A percentile compares a stretch with the other conserved stretches of the same genome.
Evolutionary conservation across 1,140 invertebrate genomes (phyloP).

Genomic region (Dreissena polymorpha): DNA sequence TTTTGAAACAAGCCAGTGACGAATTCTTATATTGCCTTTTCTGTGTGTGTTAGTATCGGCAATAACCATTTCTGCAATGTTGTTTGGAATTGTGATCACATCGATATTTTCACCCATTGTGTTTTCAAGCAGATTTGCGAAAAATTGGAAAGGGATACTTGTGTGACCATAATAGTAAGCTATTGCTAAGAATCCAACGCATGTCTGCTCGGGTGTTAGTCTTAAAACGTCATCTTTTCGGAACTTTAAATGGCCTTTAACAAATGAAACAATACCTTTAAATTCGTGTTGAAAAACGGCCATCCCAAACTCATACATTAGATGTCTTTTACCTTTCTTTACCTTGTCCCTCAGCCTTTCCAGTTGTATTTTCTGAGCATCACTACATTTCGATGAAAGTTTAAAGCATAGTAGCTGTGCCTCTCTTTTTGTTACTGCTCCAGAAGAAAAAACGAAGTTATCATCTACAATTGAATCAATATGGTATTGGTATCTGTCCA

Average conservation of each 20-base stretch:
- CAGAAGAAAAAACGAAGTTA: slow-evolving; percentile 38
- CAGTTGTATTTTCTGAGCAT: slow-evolving; percentile 11
- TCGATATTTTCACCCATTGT: slow-evolving; percentile 51
- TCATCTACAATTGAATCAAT: background rate
- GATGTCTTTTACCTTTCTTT: slow-evolving; percentile 9
- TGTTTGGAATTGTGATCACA: slow-evolving; percentile 47
- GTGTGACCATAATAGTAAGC: slow-evolving; percentile 62
- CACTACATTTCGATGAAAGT: slow-evolving; percentile 33
- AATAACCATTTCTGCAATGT: slow-evolving; percentile 52
- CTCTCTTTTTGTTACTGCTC: slow-evolving; percentile 35
- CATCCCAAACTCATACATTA: slow-evolving; percentile 62
- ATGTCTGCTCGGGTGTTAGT: slow-evolving; percentile 41
- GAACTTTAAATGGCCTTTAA: slow-evolving; percentile 57
- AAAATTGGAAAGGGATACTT: slow-evolving; percentile 60
- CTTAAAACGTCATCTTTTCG: slow-evolving; percentile 3
- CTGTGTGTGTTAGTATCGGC: slow-evolving; percentile 23
- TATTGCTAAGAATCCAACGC: slow-evolving; percentile 55
- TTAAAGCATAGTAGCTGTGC: slow-evolving; percentile 13
- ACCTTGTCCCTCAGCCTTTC: slow-evolving; percentile 29
- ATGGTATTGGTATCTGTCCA: slow-evolving; percentile 54
- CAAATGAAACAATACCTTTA: slow-evolving; percentile 52
- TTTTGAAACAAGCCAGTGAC: slow-evolving; percentile 54
- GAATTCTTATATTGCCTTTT: slow-evolving; percentile 56
- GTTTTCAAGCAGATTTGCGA: slow-evolving; percentile 45
- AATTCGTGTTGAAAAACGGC: slow-evolving; percentile 58